phyloP scores from a whole-genome alignment of 2,888 invertebrate genomes.

The Eremobia ochroleuca region DNA sequence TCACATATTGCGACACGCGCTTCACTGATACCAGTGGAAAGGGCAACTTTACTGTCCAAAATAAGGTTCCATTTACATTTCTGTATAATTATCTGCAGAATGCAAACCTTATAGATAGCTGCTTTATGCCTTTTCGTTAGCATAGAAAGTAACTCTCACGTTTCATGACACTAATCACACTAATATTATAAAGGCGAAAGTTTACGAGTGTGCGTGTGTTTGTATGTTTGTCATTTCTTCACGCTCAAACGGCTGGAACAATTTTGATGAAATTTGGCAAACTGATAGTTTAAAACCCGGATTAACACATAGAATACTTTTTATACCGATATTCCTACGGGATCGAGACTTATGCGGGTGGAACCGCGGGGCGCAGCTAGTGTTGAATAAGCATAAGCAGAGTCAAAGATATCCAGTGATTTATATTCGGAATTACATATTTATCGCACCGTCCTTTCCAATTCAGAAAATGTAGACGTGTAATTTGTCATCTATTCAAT shows the following conservation, averaged over 20 bases:
- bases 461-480: slow-evolving; percentile 58
- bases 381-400: slow-evolving; percentile 50
- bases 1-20: not conserved
- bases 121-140: slow-evolving; percentile 23
- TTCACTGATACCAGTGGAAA: slow-evolving; percentile 1
- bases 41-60: not conserved
- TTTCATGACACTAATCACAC: too few relatives aligned
- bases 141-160: slow-evolving; percentile 45
- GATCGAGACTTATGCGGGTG: too few relatives aligned
- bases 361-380: too few relatives aligned
- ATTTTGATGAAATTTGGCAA: too few relatives aligned
- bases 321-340: too few relatives aligned
- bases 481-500: slow-evolving; percentile 64
- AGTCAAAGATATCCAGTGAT: slow-evolving; percentile 44
- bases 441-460: slow-evolving; percentile 50
- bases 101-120: slow-evolving; percentile 20
- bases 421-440: slow-evolving; percentile 49
- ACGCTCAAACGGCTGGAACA: too few relatives aligned
- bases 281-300: too few relatives aligned
- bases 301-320: too few relatives aligned
- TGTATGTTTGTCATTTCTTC: too few relatives aligned
- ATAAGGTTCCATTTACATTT: slow-evolving; percentile 36
- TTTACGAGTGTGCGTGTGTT: too few relatives aligned
- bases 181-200: too few relatives aligned
- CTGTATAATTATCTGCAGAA: slow-evolving; percentile 29